phyloP scores from a whole-genome alignment of 2,888 invertebrate species.

The Xylota sylvarum region DNA sequence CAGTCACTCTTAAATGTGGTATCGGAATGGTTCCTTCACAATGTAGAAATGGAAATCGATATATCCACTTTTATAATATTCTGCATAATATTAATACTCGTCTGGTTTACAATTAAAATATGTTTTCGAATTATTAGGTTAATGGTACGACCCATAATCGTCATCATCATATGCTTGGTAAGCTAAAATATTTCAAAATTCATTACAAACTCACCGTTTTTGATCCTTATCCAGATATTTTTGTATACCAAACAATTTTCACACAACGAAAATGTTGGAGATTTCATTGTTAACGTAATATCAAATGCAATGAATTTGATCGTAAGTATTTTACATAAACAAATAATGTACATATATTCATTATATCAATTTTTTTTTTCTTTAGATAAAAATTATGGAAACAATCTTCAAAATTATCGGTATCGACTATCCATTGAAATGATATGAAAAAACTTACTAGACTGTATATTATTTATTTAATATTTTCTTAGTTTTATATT shows the following conservation, averaged over 20 bases:
- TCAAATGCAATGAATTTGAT: not conserved
- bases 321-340: constrained; percentile 18
- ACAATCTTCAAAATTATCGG: not conserved
- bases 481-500: not conserved
- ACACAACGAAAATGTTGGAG: not conserved
- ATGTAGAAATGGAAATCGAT: constrained; percentile 46
- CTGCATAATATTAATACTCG: constrained; percentile 22
- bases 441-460: no score
- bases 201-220: not conserved
- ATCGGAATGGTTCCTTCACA: constrained; percentile 57
- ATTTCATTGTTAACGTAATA: constrained; percentile 7
- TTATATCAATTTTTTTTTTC: not conserved
- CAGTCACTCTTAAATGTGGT: constrained; percentile 30
- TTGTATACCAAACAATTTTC: constrained; percentile 35
- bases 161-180: constrained; percentile 14
- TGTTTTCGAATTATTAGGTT: constrained; percentile 39
- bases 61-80: constrained; percentile 29
- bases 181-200: not conserved
- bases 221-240: constrained; percentile 10
- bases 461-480: not conserved
- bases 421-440: no score
- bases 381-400: constrained; percentile 12
- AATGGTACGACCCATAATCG: constrained; percentile 47
- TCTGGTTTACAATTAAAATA: constrained; percentile 58
- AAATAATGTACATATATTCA: not conserved